Evolutionary conservation across 2,888 invertebrate species (phyloP), one percentile per base, ranked within the genome.

Genomic region (Tubulanus polymorphus): DNA sequence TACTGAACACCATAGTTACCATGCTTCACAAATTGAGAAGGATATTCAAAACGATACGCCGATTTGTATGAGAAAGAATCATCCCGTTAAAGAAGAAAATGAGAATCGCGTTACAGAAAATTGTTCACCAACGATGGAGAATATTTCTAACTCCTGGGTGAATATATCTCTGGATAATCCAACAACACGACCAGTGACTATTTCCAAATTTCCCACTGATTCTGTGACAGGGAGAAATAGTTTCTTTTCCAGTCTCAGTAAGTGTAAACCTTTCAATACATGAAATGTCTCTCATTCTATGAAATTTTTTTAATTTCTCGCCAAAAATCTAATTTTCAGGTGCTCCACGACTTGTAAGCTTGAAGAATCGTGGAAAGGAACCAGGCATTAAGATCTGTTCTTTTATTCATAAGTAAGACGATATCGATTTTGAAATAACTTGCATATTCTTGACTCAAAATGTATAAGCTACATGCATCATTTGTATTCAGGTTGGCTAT

Each of bases 301-400:
- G n/a, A n/a, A n/a, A n/a, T n/a, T n/a, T n/a, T n/a, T n/a, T n/a
- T n/a, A n/a, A n/a, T n/a, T 32, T n/a, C 10, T n/a, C 35, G 10
- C 10, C 35, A 32, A 32, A 12, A 12, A 32, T 32, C n/a, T n/a
- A 12, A 32, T 12, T 32, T 32, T 15, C 35, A 54, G 54, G 51
- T 37, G 51, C 47, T 20, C 28, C 41, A 15, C 46, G 47, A 47
- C 20, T 51, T 15, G 37, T 29, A 23, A 51, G 46, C 37, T 28
- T 51, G 28, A 45, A 37, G 37, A 51, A 30, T 18, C 35, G 48
- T n/a, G 53, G 37, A 12, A 61, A 61, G 32, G 60, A 64, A 48
- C 71, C 72, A 25, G 73, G 73, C 41, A 55, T 64, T 37, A 69
- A 66, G 48, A 71, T 75, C 37, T 59, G 67, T 52, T 72, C 73